Percentiles rank a stretch among this genome's conserved stretches.
Evolutionary conservation across 1,140 invertebrate genomes (phyloP).

Genomic region (Zaprionus lachaisei): DNA sequence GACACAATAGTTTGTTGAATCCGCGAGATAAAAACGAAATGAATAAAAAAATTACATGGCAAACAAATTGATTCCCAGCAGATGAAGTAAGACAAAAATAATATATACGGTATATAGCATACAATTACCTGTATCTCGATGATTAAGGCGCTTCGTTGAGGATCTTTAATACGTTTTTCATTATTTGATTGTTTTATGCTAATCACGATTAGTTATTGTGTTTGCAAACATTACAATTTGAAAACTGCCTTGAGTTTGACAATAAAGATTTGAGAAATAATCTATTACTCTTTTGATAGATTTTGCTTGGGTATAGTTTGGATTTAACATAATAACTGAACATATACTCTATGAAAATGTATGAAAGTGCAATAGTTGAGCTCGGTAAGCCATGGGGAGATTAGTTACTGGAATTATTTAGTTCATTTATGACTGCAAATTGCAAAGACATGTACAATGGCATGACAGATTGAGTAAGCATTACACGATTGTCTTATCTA

Average conservation of each 20-base stretch:
- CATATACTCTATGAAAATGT: too few relatives aligned
- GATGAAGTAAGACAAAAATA: neutral
- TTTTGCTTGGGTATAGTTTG: neutral
- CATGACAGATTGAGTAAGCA: too few relatives aligned
- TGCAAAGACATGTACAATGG: too few relatives aligned
- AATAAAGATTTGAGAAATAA: neutral
- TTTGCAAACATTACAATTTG: neutral
- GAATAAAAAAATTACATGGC: constrained; percentile 7
- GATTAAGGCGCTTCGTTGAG: neutral
- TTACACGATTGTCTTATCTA: too few relatives aligned
- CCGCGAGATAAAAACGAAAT: neutral
- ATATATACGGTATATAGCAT: neutral
- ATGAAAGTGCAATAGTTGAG: too few relatives aligned
- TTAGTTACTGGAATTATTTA: too few relatives aligned
- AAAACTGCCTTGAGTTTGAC: neutral
- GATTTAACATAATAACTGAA: too few relatives aligned
- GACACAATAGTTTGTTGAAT: constrained; percentile 25
- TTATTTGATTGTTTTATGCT: neutral
- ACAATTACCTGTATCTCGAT: neutral
- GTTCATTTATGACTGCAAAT: too few relatives aligned
- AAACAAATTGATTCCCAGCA: constrained; percentile 5
- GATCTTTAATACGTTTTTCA: neutral
- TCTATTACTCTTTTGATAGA: constrained; percentile 2
- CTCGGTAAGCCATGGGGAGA: too few relatives aligned
- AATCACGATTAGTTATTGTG: neutral